These are phyloP conservation scores for Drosophila silvestris DNA, from an alignment of 2,888 invertebrate species.

Conservation along the genomic window DNA sequence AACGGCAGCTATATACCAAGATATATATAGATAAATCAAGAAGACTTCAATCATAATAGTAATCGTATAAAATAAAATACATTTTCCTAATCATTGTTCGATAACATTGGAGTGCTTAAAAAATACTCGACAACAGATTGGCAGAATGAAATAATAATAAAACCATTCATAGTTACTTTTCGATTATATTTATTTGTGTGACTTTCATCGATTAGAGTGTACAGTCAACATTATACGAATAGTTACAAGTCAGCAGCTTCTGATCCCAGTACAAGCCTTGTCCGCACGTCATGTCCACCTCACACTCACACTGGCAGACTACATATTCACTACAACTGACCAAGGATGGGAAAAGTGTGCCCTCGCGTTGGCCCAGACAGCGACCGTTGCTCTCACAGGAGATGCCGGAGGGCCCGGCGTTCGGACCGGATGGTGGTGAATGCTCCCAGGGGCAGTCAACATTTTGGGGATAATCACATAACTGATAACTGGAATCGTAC, in stretches of 20 bases:
- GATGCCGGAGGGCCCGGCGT: slow-evolving; percentile 77
- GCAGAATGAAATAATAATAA: background rate
- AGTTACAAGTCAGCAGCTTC: slow-evolving; percentile 41
- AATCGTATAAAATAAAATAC: too few species aligned
- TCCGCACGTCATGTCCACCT: slow-evolving; percentile 58
- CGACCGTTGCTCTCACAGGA: slow-evolving; percentile 67
- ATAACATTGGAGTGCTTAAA: background rate
- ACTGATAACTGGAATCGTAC: background rate
- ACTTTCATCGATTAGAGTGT: slow-evolving; percentile 22
- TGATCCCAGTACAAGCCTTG: slow-evolving; percentile 53
- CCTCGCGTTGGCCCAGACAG: slow-evolving; percentile 64
- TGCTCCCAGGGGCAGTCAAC: slow-evolving; percentile 50
- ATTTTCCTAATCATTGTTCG: background rate
- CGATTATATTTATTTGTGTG: slow-evolving; percentile 3
- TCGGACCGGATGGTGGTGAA: slow-evolving; percentile 70
- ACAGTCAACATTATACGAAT: slow-evolving; percentile 35
- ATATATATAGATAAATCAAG: background rate
- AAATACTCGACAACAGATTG: background rate
- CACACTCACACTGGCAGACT: slow-evolving; percentile 80
- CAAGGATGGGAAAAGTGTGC: slow-evolving; percentile 45
- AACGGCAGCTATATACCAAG: background rate
- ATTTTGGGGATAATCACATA: slow-evolving; percentile 55
- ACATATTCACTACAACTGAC: slow-evolving; percentile 61
- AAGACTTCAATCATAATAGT: too few species aligned
- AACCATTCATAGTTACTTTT: background rate